Base-by-base conservation (phyloP, 2,888 invertebrate genomes). In the Dinocampus coccinellae region DNA sequence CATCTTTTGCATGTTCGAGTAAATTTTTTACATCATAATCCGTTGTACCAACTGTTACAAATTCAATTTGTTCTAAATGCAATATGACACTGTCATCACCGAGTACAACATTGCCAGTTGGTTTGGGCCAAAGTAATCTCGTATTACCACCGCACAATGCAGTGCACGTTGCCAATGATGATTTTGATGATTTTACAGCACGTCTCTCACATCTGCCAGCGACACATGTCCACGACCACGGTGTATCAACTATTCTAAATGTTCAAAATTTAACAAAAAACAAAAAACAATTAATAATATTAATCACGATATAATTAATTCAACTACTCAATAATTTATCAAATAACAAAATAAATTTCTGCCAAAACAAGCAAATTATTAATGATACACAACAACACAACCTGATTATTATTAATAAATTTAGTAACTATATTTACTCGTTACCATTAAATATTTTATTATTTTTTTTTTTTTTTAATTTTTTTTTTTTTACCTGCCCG, bases 171-270 rank as follows among this genome's bases (percentile, higher is more conserved):
- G 91, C 90, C 78, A 94, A 89, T 1, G 93, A 92, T 78, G 93
- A 93, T 58, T 91, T 90, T 75, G 94, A 90, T 6, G 93, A 92
- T 79, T 89, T 92, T 73, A 89, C 90, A 34, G 87, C 88, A 55
- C 89, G 88, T 42, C 93, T 91, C 79, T 94, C 92, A 89, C 94
- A 95, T 74, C 92, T 90, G 77, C 89, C 89, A 55, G 89, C 89
- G 63, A 92, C 91, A 84, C 95, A 95, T 39, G 91, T 89, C 92
- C 94, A 95, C 9, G 93, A 93, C 95, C 95, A 95, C 66, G 92
- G 92, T 70, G 83, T 87, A 69, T 87, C 84, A 72, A 87, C 85
- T 4, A 80, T 81, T 70, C 88, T 87, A 4, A 16, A 26, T 16
- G 7, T 24, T 9, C 2, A 47, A 47, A 53, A 64, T 9, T 2